Evolutionary conservation across 2,113 vertebrate genomes (phyloP).

Genomic region (Agapornis roseicollis): DNA sequence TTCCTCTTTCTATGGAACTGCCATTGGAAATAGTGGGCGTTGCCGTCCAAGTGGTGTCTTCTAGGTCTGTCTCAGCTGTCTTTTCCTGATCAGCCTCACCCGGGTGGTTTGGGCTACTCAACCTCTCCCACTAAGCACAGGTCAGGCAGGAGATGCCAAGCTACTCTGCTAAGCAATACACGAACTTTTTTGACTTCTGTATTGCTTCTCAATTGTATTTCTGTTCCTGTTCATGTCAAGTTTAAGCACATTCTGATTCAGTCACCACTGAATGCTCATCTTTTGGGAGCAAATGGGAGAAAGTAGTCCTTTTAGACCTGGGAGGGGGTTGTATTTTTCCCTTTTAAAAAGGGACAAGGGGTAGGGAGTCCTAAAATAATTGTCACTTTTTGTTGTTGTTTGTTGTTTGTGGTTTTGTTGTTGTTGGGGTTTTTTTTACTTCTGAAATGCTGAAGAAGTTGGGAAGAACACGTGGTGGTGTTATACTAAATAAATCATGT

Average conservation of each 20-base stretch:
- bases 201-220: background rate
- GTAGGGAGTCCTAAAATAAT: background rate
- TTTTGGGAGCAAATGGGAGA: background rate
- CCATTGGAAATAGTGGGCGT: background rate
- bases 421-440: background rate
- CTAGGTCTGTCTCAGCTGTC: background rate
- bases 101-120: background rate
- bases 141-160: background rate
- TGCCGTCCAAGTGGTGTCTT: background rate
- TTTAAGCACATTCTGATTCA: background rate
- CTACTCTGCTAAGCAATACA: background rate
- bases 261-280: background rate
- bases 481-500: background rate
- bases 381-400: background rate
- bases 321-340: background rate
- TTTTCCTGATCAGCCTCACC: background rate
- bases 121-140: background rate
- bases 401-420: background rate
- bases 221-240: background rate
- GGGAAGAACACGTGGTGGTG: background rate
- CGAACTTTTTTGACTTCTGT: background rate
- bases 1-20: background rate
- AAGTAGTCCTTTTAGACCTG: background rate
- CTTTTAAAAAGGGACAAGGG: background rate
- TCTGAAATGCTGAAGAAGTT: background rate